Percentiles rank a stretch among this genome's conserved stretches.
Evolutionary conservation across 2,888 invertebrate genomes (phyloP).

Genomic region (Pandemis corylana): DNA sequence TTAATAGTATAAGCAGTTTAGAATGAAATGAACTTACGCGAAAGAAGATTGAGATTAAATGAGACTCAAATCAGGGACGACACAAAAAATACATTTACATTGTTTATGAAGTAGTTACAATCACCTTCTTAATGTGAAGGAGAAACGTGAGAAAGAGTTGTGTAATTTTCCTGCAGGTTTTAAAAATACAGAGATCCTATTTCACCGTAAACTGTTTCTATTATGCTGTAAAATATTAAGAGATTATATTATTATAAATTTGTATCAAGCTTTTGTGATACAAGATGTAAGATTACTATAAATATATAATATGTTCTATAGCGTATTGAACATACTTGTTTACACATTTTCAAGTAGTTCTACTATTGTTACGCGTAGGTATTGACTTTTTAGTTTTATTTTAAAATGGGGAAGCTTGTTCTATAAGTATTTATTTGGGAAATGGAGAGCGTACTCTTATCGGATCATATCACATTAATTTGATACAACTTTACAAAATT

Average conservation of each 20-base stretch:
- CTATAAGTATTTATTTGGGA: background rate
- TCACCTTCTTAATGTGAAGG: background rate
- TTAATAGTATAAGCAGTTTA: no score
- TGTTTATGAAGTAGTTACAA: background rate
- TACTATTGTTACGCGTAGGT: constrained; percentile 38
- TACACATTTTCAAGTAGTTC: constrained; percentile 39
- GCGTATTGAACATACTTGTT: constrained; percentile 25
- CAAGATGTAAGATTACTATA: constrained; percentile 31
- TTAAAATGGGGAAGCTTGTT: constrained; percentile 8
- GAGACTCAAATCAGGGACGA: background rate
- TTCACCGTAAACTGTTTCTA: constrained; percentile 7
- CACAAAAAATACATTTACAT: background rate
- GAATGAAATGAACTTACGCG: background rate
- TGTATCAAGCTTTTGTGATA: constrained; percentile 42
- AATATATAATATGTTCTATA: constrained; percentile 41
- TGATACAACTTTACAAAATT: no score
- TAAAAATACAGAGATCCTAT: background rate
- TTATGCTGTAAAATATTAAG: constrained; percentile 18
- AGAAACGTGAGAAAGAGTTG: background rate
- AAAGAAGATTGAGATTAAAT: background rate
- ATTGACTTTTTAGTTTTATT: constrained; percentile 15
- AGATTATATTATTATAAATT: constrained; percentile 22
- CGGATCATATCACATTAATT: no score
- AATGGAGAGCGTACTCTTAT: constrained; percentile 5
- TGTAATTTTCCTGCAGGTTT: background rate